A percentile compares a stretch with the other conserved stretches of the same genome.
Conservation (phyloP, 2,888 invertebrate species). For the Limulus polyphemus region DNA sequence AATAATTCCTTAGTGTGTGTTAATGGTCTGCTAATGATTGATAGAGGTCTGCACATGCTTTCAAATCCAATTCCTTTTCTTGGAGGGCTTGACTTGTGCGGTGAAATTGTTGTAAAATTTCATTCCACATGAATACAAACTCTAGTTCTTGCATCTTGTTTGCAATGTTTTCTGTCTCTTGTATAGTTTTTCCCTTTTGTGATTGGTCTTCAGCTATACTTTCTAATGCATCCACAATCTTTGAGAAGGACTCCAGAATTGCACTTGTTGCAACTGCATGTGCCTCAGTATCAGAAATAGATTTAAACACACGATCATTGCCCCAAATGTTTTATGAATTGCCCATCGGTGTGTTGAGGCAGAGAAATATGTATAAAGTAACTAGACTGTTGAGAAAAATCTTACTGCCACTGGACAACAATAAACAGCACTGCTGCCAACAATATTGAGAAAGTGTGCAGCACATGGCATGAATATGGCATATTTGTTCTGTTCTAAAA, state of each 20-base stretch:
- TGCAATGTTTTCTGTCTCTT: background rate
- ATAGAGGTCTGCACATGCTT: background rate
- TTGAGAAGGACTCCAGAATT: background rate
- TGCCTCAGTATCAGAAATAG: background rate
- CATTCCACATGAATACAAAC: background rate
- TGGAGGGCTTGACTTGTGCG: background rate
- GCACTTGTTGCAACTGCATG: background rate
- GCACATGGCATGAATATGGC: slow-evolving; percentile 1
- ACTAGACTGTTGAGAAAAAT: background rate
- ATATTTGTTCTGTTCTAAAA: background rate
- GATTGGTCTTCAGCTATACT: background rate
- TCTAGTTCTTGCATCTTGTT: too few species aligned
- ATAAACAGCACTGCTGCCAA: background rate
- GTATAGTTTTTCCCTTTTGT: background rate
- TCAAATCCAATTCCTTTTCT: background rate
- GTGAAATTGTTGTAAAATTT: slow-evolving; percentile 1
- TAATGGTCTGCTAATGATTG: background rate
- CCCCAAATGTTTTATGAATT: background rate
- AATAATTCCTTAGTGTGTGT: background rate
- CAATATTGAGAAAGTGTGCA: background rate
- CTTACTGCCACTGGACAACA: background rate
- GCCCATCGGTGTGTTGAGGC: slow-evolving; percentile 2
- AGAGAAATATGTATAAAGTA: background rate
- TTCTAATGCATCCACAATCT: background rate
- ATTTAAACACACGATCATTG: background rate